Evolutionary conservation across 2,113 vertebrate species (phyloP).

Genomic region (Zosterops lateralis): DNA sequence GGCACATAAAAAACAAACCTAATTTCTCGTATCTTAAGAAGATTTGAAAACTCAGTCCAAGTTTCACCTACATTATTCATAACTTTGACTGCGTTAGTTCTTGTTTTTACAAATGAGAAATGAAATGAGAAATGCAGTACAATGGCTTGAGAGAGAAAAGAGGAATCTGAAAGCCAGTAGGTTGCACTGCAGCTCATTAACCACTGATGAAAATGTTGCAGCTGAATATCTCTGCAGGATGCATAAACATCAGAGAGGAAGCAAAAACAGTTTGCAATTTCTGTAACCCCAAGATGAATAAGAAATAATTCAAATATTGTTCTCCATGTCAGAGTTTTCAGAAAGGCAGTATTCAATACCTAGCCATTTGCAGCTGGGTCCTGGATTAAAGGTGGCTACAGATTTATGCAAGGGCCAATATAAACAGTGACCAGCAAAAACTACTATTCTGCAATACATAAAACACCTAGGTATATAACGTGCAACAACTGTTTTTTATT

Average conservation of each 20-base stretch:
- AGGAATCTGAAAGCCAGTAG: not conserved
- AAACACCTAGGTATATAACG: not conserved
- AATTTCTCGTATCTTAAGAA: not conserved
- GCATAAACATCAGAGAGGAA: not conserved
- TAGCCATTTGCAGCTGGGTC: not conserved
- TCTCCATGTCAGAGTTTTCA: not conserved
- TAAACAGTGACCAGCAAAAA: not conserved
- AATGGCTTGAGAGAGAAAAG: not conserved
- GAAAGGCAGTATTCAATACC: not conserved
- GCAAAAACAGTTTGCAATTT: not conserved
- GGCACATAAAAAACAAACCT: not conserved
- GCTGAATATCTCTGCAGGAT: not conserved
- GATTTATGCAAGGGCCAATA: not conserved
- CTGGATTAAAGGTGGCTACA: not conserved
- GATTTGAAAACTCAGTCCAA: not conserved
- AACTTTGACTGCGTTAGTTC: not conserved
- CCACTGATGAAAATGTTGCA: not conserved
- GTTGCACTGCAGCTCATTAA: constrained; percentile 33
- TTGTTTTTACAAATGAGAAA: not conserved
- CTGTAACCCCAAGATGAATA: not conserved
- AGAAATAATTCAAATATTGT: not conserved
- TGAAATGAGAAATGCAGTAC: not conserved
- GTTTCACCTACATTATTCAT: not conserved
- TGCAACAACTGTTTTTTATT: not conserved
- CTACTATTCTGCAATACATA: not conserved